Base-by-base conservation (phyloP, 2,888 invertebrate species). In the Meiosimyza platycephala region DNA sequence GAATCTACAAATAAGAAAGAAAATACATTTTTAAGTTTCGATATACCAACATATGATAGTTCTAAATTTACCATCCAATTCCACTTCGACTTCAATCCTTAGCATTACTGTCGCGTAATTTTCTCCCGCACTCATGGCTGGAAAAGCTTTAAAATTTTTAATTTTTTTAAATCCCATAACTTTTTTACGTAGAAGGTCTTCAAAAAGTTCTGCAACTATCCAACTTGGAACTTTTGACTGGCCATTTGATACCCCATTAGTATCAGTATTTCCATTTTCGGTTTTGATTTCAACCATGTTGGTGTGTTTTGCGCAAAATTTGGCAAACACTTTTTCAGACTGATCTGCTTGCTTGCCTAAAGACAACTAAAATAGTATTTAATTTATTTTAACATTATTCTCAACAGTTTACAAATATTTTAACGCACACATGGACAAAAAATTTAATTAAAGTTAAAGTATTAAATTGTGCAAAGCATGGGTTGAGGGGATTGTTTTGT, bases 71-170 rank as follows among this genome's bases (percentile, higher is more conserved):
- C 86, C 80, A 28, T 79, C 72, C 13, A 84, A 69, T 60, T 83
- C 80, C 13, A 83, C 71, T 1, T 80, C 80, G 13, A 85, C 76
- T 16, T 76, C 68, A 3, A 82, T 33, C 12, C 85, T 79, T 33
- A 84, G 59, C 82, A 86, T 83, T 3, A 82, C 65, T 0, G 85
- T 84, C n/a, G 81, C 77, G 75, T 82, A 86, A 72, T 86, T 86
- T 72, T 86, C 85, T 0, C 85, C 85, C 0, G 80, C 78, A 4
- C 75, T 78, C 5, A 77, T 69, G 12, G 83, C 85, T 1, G 75
- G 75, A 7, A 59, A 71, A 0, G 77, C 77, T 11, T 76, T 79
- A 64, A 84, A 82, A 5, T 72, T 72, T n/a, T 65, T 74, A 3
- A 79, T 79, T 72, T 69, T 74, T 16, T 73, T 66, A 18, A 76